Evolutionary conservation across 2,888 invertebrate genomes (phyloP).

Genomic region (Subacronicta megacephala): DNA sequence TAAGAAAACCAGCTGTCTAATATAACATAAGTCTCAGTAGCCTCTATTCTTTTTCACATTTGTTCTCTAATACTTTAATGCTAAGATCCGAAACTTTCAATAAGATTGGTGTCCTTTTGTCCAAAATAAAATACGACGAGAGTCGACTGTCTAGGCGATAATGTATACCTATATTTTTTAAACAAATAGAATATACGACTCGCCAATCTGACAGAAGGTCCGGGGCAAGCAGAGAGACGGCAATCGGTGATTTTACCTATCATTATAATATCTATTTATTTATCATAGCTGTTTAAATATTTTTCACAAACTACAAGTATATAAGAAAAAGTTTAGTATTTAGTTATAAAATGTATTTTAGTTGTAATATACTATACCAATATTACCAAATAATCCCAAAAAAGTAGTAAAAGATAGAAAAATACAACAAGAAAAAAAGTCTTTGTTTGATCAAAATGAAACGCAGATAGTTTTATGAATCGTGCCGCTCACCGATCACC

Average conservation of each 20-base stretch:
- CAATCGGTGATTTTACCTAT: no score
- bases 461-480: slow-evolving; percentile 34
- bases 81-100: background rate
- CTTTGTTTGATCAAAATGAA: slow-evolving; percentile 24
- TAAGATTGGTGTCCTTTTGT: background rate
- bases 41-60: background rate
- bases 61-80: background rate
- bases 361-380: no score
- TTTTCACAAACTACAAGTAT: no score
- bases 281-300: no score
- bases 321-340: no score
- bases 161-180: background rate
- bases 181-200: no score
- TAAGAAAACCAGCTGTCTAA: background rate
- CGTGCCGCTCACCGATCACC: slow-evolving; percentile 31
- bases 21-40: background rate
- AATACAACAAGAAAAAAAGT: slow-evolving; percentile 11
- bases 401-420: slow-evolving; percentile 12
- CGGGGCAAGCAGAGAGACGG: no score
- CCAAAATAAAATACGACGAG: background rate
- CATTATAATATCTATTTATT: no score
- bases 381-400: no score
- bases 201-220: no score
- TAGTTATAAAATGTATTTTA: no score
- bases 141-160: background rate